Base-by-base conservation (phyloP, 2,888 invertebrate genomes). In the Punctoribates punctum region DNA sequence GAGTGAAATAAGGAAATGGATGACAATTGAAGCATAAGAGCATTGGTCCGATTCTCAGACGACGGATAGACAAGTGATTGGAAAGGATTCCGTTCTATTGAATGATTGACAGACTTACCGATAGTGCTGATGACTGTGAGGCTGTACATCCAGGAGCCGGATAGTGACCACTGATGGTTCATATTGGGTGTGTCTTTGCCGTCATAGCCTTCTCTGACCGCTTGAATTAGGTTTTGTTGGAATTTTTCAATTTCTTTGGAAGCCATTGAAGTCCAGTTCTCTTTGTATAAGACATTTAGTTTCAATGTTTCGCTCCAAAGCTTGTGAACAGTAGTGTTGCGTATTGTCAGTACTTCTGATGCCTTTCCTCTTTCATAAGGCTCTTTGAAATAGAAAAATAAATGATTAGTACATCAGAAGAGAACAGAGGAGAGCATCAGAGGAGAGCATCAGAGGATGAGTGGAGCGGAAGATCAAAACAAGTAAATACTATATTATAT, bases 231-330 rank as follows among this genome's bases (percentile, higher is more conserved):
- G 78, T 86, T 86, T 57, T 85, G 84, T 85, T 93, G 93, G 84
- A 91, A 93, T 70, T 85, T 84, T 72, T 86, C 82, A 77, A 94
- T 86, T 81, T 90, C 89, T 42, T 82, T 81, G 23, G 83, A 87
- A 80, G 96, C 91, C 84, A 93, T 92, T 80, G 90, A 89, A 79
- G 87, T 89, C 87, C 91, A 89, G 80, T 88, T 88, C 73, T 88
- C 87, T 82, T 90, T 89, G 82, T 91, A 88, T 82, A 92, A 89
- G 75, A 91, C 87, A 83, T 92, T 93, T 79, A 88, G 83, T 81
- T 82, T 80, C 81, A 85, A 83, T 0, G 94, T 92, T 74, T 91
- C 87, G 77, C 90, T 88, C 93, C 94, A 95, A 65, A 96, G 86
- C 78, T 87, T 87, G 74, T 87, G 85, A 3, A 89, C 90, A 25